Conservation (phyloP, 2,888 invertebrate genomes). For the Tillus elongatus region DNA sequence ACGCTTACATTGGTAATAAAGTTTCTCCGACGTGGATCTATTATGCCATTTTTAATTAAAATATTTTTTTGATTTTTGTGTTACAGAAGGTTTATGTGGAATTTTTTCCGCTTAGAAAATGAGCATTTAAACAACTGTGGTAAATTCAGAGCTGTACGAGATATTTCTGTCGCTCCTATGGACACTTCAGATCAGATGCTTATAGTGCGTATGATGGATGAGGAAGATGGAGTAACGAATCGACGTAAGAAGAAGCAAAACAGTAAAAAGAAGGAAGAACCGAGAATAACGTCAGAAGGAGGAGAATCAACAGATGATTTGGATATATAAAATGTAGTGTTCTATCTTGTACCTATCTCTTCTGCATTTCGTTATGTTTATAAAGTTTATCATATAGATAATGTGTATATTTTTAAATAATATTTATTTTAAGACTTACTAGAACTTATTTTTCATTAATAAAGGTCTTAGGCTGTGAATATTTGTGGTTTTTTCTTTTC, state of each 20-base stretch:
- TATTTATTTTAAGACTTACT: too few species aligned
- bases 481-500: too few species aligned
- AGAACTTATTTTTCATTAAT: too few species aligned
- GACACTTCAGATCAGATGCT: conserved; percentile 87
- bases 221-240: conserved; percentile 78
- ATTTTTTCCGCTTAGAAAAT: conserved; percentile 98
- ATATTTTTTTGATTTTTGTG: conserved; percentile 9
- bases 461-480: too few species aligned
- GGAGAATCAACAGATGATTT: conserved; percentile 42
- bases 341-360: conserved; percentile 11
- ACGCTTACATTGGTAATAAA: too few species aligned
- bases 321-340: conserved; percentile 26
- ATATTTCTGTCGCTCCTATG: conserved; percentile 91
- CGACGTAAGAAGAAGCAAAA: conserved; percentile 47
- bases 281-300: conserved; percentile 33
- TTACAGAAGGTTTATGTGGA: conserved; percentile 90
- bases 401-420: too few species aligned
- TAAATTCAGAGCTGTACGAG: conserved; percentile 94
- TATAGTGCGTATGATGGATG: conserved; percentile 93
- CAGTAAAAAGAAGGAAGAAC: conserved; percentile 35
- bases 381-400: too few species aligned
- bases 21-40: too few species aligned
- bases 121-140: conserved; percentile 99
- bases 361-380: not conserved
- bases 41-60: too few species aligned